Conservation (phyloP, 2,797 vertebrate species). For the Micrastur ruficollis region DNA sequence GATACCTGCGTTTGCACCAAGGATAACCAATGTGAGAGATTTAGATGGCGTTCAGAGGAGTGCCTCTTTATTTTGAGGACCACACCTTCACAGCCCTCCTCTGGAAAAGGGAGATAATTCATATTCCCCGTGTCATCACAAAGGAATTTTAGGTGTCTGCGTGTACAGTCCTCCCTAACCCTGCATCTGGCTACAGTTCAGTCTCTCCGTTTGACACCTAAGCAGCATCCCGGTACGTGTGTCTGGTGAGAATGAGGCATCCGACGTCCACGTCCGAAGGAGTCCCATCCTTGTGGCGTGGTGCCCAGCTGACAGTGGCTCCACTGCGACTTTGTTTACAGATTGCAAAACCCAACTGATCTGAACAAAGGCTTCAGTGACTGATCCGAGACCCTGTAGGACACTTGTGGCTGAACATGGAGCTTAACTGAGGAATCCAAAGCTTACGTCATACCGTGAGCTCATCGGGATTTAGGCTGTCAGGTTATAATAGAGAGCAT, state of each 20-base stretch:
- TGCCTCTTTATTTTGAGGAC: background rate
- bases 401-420: background rate
- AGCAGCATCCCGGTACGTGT: background rate
- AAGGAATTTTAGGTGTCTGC: background rate
- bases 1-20: background rate
- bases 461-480: background rate
- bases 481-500: background rate
- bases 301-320: background rate
- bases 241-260: background rate
- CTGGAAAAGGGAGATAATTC: background rate
- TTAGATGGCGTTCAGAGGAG: background rate
- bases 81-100: background rate
- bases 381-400: background rate
- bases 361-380: constrained; percentile 20
- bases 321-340: background rate
- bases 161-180: background rate
- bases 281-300: background rate
- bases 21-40: background rate
- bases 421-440: background rate
- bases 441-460: background rate
- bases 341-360: background rate
- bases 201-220: background rate
- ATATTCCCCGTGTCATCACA: background rate
- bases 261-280: background rate
- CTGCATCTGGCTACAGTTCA: background rate